These are phyloP conservation scores for Crenuchus spilurus DNA, from an alignment of 2,797 vertebrate genomes.

Conservation along the genomic window DNA sequence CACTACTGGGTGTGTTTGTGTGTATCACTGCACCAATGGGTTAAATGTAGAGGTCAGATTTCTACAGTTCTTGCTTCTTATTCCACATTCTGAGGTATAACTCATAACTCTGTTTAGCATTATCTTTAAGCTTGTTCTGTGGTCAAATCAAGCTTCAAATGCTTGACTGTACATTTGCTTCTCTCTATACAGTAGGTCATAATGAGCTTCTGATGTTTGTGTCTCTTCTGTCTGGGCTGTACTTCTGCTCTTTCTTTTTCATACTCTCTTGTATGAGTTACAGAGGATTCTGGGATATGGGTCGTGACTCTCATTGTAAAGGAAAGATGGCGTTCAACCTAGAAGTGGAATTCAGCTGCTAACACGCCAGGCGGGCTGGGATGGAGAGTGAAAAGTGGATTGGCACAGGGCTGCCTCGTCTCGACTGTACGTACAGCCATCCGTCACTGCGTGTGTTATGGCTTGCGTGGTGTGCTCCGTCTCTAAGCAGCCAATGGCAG, in stretches of 20 bases:
- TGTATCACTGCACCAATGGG: too few species aligned
- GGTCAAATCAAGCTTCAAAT: too few species aligned
- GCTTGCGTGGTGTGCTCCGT: constrained; percentile 27
- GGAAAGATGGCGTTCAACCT: constrained; percentile 48
- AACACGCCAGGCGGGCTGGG: constrained; percentile 31
- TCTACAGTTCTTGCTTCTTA: too few species aligned
- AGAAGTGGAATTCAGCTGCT: constrained; percentile 46
- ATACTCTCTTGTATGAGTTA: neutral
- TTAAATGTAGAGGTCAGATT: too few species aligned
- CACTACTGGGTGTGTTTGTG: too few species aligned
- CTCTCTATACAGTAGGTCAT: neutral
- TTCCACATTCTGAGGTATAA: too few species aligned
- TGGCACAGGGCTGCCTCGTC: constrained; percentile 36
- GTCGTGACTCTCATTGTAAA: neutral
- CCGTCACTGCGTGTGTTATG: constrained; percentile 53
- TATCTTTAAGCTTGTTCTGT: too few species aligned
- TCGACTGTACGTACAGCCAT: constrained; percentile 24
- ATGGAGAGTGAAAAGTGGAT: constrained; percentile 26
- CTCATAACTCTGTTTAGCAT: too few species aligned
- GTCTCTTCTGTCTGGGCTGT: neutral
- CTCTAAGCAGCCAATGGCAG: constrained; percentile 47
- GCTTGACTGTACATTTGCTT: too few species aligned
- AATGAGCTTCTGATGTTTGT: neutral
- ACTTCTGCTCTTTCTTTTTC: neutral
- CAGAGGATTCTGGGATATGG: neutral